phyloP scores from a whole-genome alignment of 2,888 invertebrate species.

The Junonia oenone region DNA sequence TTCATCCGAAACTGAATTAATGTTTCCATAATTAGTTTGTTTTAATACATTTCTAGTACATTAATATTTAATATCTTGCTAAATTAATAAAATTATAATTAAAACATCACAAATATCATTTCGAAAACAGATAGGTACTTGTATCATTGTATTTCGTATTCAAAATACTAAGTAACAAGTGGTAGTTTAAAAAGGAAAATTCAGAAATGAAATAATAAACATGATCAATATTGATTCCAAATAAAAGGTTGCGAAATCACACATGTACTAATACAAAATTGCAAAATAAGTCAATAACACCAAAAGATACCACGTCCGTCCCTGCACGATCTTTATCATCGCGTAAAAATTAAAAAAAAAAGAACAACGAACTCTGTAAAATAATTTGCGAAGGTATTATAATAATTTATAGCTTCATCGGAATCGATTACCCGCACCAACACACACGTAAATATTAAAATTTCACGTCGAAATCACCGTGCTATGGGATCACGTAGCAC shows the following conservation, averaged over 20 bases:
- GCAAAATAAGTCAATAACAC: too few species aligned
- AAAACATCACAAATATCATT: too few species aligned
- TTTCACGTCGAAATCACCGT: constrained; percentile 33
- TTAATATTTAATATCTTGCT: too few species aligned
- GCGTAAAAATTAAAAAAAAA: constrained; percentile 50
- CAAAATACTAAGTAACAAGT: not conserved
- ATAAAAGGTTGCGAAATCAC: constrained; percentile 20
- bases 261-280: not conserved
- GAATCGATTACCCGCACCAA: constrained; percentile 44
- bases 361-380: constrained; percentile 45
- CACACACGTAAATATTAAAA: constrained; percentile 32
- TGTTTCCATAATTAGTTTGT: too few species aligned
- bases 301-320: too few species aligned
- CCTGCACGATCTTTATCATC: constrained; percentile 49
- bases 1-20: too few species aligned
- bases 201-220: not conserved
- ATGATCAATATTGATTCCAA: not conserved
- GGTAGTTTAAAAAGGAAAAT: not conserved
- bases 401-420: constrained; percentile 73
- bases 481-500: constrained; percentile 49
- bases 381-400: constrained; percentile 61
- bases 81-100: too few species aligned
- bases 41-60: too few species aligned
- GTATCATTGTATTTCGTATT: too few species aligned
- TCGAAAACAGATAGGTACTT: too few species aligned